Percentiles rank a stretch among this genome's conserved stretches.
Conservation (phyloP, 2,797 vertebrate species). For the Mallotus villosus region DNA sequence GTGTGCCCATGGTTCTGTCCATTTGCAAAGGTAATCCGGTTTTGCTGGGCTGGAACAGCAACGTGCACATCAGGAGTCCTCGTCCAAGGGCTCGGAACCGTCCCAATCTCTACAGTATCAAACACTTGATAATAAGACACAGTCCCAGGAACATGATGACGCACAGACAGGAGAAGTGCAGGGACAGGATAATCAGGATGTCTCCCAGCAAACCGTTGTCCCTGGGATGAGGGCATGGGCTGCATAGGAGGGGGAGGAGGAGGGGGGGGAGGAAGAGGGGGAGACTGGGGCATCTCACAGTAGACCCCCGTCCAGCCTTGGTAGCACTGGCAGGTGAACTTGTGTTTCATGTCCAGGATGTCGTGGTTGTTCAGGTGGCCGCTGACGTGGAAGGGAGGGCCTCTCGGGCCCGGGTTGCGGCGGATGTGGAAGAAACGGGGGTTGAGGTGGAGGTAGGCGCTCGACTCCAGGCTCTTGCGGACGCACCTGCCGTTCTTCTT, state of each 20-base stretch:
- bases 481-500: constrained; percentile 87
- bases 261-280: neutral
- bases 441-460: constrained; percentile 82
- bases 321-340: constrained; percentile 88
- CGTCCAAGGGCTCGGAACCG: too few species aligned
- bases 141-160: constrained; percentile 68
- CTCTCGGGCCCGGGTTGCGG: constrained; percentile 20
- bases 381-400: constrained; percentile 69
- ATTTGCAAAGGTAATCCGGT: too few species aligned
- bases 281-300: constrained; percentile 79
- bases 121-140: constrained; percentile 71
- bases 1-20: too few species aligned
- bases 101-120: constrained; percentile 55
- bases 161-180: constrained; percentile 71
- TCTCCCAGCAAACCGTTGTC: constrained; percentile 53
- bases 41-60: neutral
- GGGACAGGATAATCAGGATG: constrained; percentile 56
- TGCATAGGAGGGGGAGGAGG: neutral
- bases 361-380: constrained; percentile 72
- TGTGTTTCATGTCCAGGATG: constrained; percentile 81
- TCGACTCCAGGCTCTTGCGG: constrained; percentile 76
- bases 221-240: constrained; percentile 18
- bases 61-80: neutral
- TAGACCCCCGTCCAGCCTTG: constrained; percentile 85
- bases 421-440: constrained; percentile 76